phyloP scores from a whole-genome alignment of 2,797 vertebrate species.

The Propithecus deckenii region DNA sequence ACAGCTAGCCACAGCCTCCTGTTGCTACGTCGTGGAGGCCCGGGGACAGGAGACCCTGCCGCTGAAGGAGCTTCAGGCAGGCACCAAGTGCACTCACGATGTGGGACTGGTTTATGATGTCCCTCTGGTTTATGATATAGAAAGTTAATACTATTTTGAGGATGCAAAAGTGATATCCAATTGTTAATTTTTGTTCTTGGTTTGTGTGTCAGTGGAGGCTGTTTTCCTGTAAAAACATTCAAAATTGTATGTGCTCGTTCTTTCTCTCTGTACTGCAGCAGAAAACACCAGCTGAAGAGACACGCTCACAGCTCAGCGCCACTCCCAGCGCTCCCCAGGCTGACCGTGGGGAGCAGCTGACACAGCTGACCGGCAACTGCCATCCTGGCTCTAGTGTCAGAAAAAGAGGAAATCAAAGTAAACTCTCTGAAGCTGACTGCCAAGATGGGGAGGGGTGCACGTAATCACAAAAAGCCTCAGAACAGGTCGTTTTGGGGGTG shows the following conservation, averaged over 20 bases:
- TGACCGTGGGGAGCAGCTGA: rapidly evolving
- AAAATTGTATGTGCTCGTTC: rapidly evolving
- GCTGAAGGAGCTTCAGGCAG: rapidly evolving
- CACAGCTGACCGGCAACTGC: not conserved
- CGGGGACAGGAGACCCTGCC: not conserved
- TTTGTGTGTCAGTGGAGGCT: not conserved
- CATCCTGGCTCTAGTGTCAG: not conserved
- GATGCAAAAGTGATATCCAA: not conserved
- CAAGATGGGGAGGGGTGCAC: rapidly evolving
- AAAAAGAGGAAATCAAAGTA: not conserved
- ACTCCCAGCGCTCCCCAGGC: not conserved
- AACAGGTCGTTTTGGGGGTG: rapidly evolving
- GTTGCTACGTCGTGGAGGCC: rapidly evolving
- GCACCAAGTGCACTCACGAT: rapidly evolving
- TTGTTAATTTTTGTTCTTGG: too few species aligned
- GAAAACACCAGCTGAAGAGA: not conserved
- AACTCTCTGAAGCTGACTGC: not conserved
- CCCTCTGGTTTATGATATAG: not conserved
- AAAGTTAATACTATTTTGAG: not conserved
- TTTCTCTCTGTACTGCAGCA: not conserved
- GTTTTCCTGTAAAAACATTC: not conserved
- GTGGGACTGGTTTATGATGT: not conserved
- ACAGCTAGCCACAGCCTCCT: not conserved
- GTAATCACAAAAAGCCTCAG: rapidly evolving
- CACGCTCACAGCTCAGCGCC: rapidly evolving